Conservation (phyloP, 2,888 invertebrate species). For the Acleris holmiana region DNA sequence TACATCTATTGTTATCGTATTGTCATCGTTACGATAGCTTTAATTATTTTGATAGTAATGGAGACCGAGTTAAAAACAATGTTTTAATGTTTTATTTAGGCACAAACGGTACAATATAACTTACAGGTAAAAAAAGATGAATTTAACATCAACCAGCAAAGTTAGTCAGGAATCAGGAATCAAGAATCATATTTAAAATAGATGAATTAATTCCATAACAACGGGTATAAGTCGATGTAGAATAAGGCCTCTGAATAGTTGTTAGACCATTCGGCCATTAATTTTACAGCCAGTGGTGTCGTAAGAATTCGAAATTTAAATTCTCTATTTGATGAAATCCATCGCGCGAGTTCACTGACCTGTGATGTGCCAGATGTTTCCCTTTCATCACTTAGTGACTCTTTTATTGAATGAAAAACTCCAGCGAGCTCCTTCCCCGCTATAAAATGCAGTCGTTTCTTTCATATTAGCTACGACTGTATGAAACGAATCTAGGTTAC, state of each 20-base stretch:
- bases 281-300: conserved; percentile 44
- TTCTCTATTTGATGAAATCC: conserved; percentile 52
- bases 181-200: no score
- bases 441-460: conserved; percentile 51
- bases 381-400: conserved; percentile 54
- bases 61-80: no score
- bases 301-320: conserved; percentile 51
- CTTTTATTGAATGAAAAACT: conserved; percentile 62
- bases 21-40: no score
- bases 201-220: no score
- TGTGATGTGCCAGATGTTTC: conserved; percentile 60
- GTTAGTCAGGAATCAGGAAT: no score
- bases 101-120: no score
- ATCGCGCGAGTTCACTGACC: conserved; percentile 53
- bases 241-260: background rate
- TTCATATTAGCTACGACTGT: conserved; percentile 33
- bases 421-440: conserved; percentile 50
- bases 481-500: conserved; percentile 22
- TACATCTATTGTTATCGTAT: no score
- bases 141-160: no score
- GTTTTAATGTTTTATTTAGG: no score
- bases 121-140: no score
- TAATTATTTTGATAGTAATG: no score
- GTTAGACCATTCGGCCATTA: background rate
- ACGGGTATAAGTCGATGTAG: no score